Conservation (phyloP, 1,140 invertebrate species). For the Euwallacea similis region DNA sequence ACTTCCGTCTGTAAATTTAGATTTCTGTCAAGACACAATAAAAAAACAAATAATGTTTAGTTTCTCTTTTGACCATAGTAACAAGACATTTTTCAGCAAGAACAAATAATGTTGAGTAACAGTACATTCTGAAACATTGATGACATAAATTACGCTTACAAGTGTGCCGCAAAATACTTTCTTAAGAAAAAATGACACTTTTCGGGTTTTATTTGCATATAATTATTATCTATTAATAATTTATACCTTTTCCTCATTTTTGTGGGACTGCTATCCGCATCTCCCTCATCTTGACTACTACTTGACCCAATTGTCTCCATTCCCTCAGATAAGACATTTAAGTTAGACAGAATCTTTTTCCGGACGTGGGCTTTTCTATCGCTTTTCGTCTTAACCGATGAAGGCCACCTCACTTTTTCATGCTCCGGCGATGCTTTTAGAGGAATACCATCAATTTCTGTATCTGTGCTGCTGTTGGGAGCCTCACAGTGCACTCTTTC, state of each 20-base stretch:
- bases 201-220: no score
- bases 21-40: neutral
- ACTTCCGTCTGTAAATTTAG: constrained; percentile 39
- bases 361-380: constrained; percentile 41
- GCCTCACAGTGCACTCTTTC: constrained; percentile 43
- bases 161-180: no score
- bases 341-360: constrained; percentile 45
- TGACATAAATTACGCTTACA: no score
- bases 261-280: constrained; percentile 44
- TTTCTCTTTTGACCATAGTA: neutral
- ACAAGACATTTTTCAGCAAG: no score
- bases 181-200: no score
- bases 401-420: constrained; percentile 39
- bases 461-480: constrained; percentile 46
- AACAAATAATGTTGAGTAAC: no score
- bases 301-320: constrained; percentile 48
- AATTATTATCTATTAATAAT: neutral
- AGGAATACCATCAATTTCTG: constrained; percentile 48
- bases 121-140: no score
- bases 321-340: constrained; percentile 46
- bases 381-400: constrained; percentile 39
- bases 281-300: constrained; percentile 52
- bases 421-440: constrained; percentile 35
- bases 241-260: constrained; percentile 48
- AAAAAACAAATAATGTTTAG: neutral